phyloP scores from a whole-genome alignment of 2,888 invertebrate species.

The Polylopha cassiicola region DNA sequence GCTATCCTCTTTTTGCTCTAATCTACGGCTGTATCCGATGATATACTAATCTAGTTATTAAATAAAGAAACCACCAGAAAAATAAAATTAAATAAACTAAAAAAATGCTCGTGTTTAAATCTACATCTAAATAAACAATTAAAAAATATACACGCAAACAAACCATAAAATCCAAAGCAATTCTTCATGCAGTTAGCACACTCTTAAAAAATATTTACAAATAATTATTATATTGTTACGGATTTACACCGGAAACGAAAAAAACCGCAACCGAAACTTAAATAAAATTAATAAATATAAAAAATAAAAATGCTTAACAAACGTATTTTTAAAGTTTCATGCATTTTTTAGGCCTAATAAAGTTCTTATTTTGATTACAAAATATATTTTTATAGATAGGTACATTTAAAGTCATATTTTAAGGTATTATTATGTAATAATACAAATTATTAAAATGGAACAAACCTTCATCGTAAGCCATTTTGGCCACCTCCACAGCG shows the following conservation, averaged over 20 bases:
- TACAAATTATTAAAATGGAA: conserved; percentile 20
- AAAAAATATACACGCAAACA: conserved; percentile 10
- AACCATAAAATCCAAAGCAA: conserved; percentile 11
- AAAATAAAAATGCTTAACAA: not conserved
- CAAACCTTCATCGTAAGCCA: conserved; percentile 91
- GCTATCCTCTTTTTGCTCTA: no score
- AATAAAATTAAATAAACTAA: not conserved
- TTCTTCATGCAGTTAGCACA: conserved; percentile 4
- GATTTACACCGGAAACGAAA: no score
- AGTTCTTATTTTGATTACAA: no score
- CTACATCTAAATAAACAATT: not conserved
- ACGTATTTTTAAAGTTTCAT: no score
- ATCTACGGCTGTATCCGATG: no score
- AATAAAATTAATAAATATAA: not conserved
- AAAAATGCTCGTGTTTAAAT: not conserved
- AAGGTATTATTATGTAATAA: no score
- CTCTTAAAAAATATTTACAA: no score
- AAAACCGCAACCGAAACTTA: conserved; percentile 6
- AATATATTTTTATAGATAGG: no score
- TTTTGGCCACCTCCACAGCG: conserved; percentile 90
- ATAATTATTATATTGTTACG: no score
- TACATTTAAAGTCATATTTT: no score
- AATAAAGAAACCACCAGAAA: not conserved
- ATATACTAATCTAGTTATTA: no score
- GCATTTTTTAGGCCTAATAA: no score